Conservation (phyloP, 2,113 vertebrate species). For the Xenus cinereus region DNA sequence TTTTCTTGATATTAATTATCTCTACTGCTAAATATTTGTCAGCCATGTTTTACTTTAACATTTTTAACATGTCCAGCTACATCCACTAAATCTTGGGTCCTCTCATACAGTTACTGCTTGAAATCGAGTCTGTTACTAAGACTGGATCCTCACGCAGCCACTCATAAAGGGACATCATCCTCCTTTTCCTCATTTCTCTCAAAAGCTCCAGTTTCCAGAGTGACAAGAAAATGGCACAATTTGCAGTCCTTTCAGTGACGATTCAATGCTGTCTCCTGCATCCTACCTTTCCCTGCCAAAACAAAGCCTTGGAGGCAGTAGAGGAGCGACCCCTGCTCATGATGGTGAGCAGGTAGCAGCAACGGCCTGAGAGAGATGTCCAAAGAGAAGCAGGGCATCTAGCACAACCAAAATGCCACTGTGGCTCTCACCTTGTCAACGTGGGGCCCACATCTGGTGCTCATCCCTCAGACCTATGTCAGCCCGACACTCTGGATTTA, state of each 20-base stretch:
- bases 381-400: neutral
- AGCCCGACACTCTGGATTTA: neutral
- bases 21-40: neutral
- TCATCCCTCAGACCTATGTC: neutral
- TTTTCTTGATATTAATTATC: neutral
- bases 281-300: neutral
- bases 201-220: neutral
- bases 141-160: neutral
- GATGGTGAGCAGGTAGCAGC: neutral
- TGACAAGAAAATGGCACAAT: fast-evolving
- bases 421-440: neutral
- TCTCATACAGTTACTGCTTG: neutral
- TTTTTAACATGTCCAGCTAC: neutral
- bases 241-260: neutral
- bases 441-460: neutral
- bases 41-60: neutral
- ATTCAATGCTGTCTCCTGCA: neutral
- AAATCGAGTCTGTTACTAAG: neutral
- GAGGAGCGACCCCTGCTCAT: neutral
- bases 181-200: neutral
- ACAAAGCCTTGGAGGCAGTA: neutral
- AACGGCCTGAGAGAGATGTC: neutral
- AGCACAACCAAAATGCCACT: neutral
- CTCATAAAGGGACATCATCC: neutral
- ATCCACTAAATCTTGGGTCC: neutral